Base-by-base conservation (phyloP, 2,113 vertebrate species). In the Oostethus manadensis region DNA sequence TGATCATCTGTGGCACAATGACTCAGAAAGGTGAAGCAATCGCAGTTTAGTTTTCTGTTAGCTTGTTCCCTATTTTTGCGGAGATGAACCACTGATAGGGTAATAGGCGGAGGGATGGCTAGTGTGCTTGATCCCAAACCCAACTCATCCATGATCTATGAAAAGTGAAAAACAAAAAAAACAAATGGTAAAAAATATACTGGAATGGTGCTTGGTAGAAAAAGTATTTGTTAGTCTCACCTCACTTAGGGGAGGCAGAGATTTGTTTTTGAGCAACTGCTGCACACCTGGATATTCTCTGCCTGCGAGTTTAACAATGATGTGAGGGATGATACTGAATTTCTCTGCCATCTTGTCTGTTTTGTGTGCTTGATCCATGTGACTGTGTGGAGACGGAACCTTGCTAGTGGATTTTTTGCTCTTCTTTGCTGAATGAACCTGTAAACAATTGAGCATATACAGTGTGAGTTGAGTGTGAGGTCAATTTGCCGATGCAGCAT, bases 111-210 rank as follows among this genome's bases (percentile, higher is more conserved):
- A 2, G 87, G 91, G 51, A 92, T 85, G 10, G 89, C 90, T 17
- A 89, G 91, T 15, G 90, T 89, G 0, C 70, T 79, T 1, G 87
- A 83, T 35, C 91, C 92, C 65, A 94, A 70, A 0, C 91, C 93
- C 55, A 97, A 65, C 33, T 75, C 42, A 46, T 93, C 87, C 63
- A 95, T 81, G 66, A 96, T 79, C 95, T 99, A 71, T 43, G 35
- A 54, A n/a, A 58, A 3, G 60, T 8, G n/a, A n/a, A 51, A 42
- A 42, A n/a, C 42, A 14, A 42, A 14, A 42, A 63, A 10, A 72
- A n/a, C 8, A 51, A 22, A 14, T 6, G 8, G 42, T 60, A 10
- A 58, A 17, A 16, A 60, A 45, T 1, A 7, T 22, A 49, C 16
- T 8, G 11, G 13, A 26, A 21, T 6, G 15, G 0, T 11, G 47